Evolutionary conservation across 2,797 vertebrate species (phyloP).

Genomic region (Enteromius argenteus): DNA sequence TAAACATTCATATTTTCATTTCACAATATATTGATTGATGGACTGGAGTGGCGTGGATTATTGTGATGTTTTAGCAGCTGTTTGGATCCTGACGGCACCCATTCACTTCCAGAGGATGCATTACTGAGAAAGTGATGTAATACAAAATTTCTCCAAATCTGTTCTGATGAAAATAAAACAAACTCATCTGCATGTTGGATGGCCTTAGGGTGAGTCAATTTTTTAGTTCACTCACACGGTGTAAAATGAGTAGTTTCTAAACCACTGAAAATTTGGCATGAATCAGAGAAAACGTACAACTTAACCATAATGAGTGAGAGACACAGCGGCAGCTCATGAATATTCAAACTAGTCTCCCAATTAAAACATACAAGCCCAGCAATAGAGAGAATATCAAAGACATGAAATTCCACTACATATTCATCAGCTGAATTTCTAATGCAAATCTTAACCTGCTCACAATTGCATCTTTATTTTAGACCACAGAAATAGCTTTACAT

Average conservation of each 20-base stretch:
- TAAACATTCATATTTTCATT: background rate
- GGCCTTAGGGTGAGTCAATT: background rate
- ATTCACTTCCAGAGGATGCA: background rate
- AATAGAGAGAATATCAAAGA: constrained; percentile 61
- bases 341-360: constrained; percentile 55
- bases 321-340: constrained; percentile 43
- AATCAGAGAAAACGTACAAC: constrained; percentile 11
- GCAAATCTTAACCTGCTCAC: constrained; percentile 41
- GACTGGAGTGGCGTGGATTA: background rate
- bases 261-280: background rate
- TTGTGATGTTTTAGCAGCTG: background rate
- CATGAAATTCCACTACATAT: constrained; percentile 53
- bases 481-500: constrained; percentile 8
- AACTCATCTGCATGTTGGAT: background rate
- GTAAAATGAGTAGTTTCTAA: background rate
- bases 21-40: background rate
- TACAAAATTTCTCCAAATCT: background rate
- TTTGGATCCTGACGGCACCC: background rate
- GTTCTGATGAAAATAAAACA: background rate
- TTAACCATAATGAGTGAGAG: constrained; percentile 9
- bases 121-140: background rate
- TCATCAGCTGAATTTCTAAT: constrained; percentile 54
- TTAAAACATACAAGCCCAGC: constrained; percentile 55
- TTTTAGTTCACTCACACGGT: background rate
- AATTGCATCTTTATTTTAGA: constrained; percentile 28